Base-by-base conservation (phyloP, 1,140 invertebrate genomes). In the Drosophila repletoides region DNA sequence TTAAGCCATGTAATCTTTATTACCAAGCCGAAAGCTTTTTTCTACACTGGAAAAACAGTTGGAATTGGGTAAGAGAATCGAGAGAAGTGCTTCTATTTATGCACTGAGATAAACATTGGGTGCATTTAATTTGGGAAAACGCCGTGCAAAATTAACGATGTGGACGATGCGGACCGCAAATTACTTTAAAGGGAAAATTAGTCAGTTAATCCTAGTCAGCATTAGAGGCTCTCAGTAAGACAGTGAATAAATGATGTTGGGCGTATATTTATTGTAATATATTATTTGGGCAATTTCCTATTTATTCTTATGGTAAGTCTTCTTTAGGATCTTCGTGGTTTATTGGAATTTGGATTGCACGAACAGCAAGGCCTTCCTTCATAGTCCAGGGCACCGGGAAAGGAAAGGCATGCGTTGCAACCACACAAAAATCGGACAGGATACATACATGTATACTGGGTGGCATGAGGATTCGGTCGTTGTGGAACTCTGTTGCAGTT, bases 111-210 rank as follows among this genome's bases (percentile, higher is more conserved):
- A 48, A 65, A 26, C 41, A 45, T 6, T 22, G 6, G 3, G 14
- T 22, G 22, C 56, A 52, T 67, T 61, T 61, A 67, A 67, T 67
- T 67, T 51, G 46, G 29, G 52, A 38, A 67, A n/a, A n/a, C n/a
- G n/a, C n/a, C n/a, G 55, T 67, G 64, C 46, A 29, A n/a, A 2
- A 14, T 60, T 67, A 61, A 61, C 46, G 6, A 28, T 41, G 9
- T 38, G 17, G 28, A 36, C 36, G n/a, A n/a, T n/a, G n/a, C n/a
- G n/a, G 5, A 10, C 22, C 36, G 55, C 38, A 36, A 67, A 67
- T 67, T 52, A 61, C 52, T 52, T 46, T 19, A 33, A 41, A 10
- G 5, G 14, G 12, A 28, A 24, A 45, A 46, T 15, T 19, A 5
- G 5, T 12, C 21, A 46, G 22, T 24, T 24, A 34, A 31, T 45